These are phyloP conservation scores for Cisticola juncidis DNA, from an alignment of 2,113 vertebrate genomes.

Conservation along the genomic window DNA sequence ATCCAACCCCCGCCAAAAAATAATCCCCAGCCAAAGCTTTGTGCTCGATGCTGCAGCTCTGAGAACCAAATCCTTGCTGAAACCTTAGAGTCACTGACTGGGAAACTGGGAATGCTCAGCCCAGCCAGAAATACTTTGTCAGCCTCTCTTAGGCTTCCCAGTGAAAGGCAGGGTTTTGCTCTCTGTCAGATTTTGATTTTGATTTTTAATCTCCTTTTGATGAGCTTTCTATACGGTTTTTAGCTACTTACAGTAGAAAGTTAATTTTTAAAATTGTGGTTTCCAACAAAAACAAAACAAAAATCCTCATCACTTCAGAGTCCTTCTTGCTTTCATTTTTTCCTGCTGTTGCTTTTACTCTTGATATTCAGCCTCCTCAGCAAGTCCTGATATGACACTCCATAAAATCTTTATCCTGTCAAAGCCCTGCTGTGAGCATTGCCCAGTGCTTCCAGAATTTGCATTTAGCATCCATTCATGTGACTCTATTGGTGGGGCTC, in stretches of 20 bases:
- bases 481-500: background rate
- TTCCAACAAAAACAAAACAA: background rate
- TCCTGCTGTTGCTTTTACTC: background rate
- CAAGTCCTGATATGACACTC: conserved; percentile 43
- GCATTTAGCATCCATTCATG: conserved; percentile 54
- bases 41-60: background rate
- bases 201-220: conserved; percentile 6
- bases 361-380: conserved; percentile 59
- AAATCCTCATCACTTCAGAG: background rate
- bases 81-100: background rate
- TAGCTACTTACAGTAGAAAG: background rate
- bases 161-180: background rate
- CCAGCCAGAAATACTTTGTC: background rate
- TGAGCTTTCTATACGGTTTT: background rate
- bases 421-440: conserved; percentile 53
- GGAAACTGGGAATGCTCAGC: background rate
- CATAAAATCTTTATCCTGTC: conserved; percentile 62
- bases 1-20: background rate
- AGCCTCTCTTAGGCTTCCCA: background rate
- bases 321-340: conserved; percentile 1
- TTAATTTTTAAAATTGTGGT: conserved; percentile 30
- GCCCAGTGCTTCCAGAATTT: conserved; percentile 41
- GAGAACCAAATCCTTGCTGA: background rate
- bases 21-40: background rate
- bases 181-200: background rate